These are phyloP conservation scores for Metopolophium dirhodum DNA, from an alignment of 1,140 invertebrate species.

Conservation along the genomic window DNA sequence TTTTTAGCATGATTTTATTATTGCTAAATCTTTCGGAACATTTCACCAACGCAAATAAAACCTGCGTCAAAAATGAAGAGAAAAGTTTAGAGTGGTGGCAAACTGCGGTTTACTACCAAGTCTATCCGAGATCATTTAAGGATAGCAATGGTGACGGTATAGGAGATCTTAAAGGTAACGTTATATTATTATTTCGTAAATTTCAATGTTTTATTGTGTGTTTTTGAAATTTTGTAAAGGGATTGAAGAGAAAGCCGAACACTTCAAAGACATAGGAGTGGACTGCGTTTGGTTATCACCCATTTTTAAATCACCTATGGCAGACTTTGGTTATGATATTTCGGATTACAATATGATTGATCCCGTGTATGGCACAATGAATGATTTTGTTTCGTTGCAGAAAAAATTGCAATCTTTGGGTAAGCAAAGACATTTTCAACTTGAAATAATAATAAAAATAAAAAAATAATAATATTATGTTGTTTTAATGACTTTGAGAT, in stretches of 20 bases:
- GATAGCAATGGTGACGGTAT: slow-evolving; percentile 64
- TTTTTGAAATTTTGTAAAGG: slow-evolving; percentile 60
- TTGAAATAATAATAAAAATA: no score
- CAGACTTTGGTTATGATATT: slow-evolving; percentile 78
- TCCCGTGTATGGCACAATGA: slow-evolving; percentile 43
- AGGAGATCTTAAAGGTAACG: slow-evolving; percentile 64
- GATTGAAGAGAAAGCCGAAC: slow-evolving; percentile 68
- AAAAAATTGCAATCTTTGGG: slow-evolving; percentile 44
- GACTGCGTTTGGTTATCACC: slow-evolving; percentile 43
- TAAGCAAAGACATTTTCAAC: slow-evolving; percentile 50
- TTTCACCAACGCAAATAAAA: background rate
- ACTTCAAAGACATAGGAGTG: slow-evolving; percentile 73
- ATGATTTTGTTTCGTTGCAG: slow-evolving; percentile 50
- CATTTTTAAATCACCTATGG: slow-evolving; percentile 65
- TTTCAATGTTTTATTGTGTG: background rate
- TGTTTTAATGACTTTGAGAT: background rate
- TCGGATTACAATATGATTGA: slow-evolving; percentile 70
- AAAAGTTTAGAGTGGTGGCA: slow-evolving; percentile 58
- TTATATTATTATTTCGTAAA: background rate
- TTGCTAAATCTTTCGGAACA: background rate
- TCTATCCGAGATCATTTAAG: slow-evolving; percentile 63
- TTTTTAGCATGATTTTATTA: background rate
- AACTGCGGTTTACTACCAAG: slow-evolving; percentile 66
- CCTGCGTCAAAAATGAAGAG: background rate
- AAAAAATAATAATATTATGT: background rate